Percentiles rank a stretch among this genome's conserved stretches.
These are phyloP conservation scores for Scalopus aquaticus DNA, from an alignment of 2,113 vertebrate genomes.

Conservation along the genomic window DNA sequence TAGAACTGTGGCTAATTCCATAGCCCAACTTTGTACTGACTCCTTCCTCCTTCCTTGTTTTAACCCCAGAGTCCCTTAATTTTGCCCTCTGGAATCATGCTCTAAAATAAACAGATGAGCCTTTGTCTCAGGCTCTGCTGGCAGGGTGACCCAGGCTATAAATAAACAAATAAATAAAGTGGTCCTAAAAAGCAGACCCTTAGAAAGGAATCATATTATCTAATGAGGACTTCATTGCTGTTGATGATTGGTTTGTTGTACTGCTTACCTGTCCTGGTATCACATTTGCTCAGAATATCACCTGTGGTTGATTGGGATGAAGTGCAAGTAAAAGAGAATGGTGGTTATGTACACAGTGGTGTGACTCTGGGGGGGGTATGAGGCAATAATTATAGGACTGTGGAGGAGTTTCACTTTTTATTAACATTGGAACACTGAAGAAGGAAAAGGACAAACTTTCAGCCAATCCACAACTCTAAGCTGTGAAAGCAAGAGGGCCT, in stretches of 20 bases:
- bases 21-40: neutral
- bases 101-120: neutral
- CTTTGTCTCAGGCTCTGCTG: neutral
- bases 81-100: neutral
- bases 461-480: neutral
- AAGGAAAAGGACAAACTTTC: neutral
- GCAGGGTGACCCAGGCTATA: neutral
- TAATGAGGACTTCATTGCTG: neutral
- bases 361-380: neutral
- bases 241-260: neutral
- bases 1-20: neutral
- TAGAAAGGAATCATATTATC: neutral
- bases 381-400: neutral
- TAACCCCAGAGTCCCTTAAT: neutral
- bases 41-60: neutral
- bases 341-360: neutral
- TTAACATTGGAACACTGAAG: neutral
- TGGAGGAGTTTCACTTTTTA: neutral
- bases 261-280: neutral
- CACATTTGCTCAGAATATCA: neutral
- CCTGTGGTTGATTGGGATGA: neutral
- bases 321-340: neutral
- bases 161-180: too few species aligned
- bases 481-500: neutral
- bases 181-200: neutral